Evolutionary conservation across 2,113 vertebrate genomes (phyloP).

Genomic region (Dunckerocampus dactyliophorus): DNA sequence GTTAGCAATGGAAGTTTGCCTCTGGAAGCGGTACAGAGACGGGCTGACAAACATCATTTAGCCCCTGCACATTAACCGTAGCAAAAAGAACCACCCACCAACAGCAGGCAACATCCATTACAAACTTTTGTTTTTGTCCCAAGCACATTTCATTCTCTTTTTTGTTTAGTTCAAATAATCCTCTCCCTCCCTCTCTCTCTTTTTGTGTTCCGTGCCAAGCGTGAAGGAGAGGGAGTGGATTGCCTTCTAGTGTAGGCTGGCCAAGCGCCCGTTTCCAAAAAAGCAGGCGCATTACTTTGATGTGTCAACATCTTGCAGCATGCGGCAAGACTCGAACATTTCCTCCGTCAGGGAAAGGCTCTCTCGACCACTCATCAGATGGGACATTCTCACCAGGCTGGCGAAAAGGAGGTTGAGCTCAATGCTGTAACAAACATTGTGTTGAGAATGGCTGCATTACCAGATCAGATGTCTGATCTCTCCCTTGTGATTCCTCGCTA

Average conservation of each 20-base stretch:
- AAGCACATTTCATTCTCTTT: conserved; percentile 25
- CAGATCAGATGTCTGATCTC: conserved; percentile 48
- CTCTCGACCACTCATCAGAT: not conserved
- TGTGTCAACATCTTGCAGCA: conserved; percentile 43
- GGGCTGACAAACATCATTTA: conserved; percentile 63
- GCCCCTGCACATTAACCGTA: conserved; percentile 44
- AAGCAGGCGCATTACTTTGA: conserved; percentile 45
- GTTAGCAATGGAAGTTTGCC: conserved; percentile 65
- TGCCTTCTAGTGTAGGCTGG: conserved; percentile 32
- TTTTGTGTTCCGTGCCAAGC: conserved; percentile 25
- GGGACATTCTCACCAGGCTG: not conserved
- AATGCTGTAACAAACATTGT: conserved; percentile 31
- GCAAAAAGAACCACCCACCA: conserved; percentile 56
- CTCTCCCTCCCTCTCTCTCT: not conserved
- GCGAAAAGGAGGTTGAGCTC: not conserved
- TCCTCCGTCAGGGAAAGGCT: conserved; percentile 24
- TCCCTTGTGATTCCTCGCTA: conserved; percentile 48
- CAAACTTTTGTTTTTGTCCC: conserved; percentile 20
- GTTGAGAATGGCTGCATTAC: conserved; percentile 31
- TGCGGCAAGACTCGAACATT: conserved; percentile 36
- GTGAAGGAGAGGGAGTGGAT: conserved; percentile 22
- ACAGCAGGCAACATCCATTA: conserved; percentile 36
- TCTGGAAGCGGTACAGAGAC: conserved; percentile 50
- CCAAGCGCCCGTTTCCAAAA: conserved; percentile 37
- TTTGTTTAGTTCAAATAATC: conserved; percentile 20